A percentile compares a stretch with the other conserved stretches of the same genome.
Evolutionary conservation across 1,140 invertebrate genomes (phyloP).

Genomic region (Mycetomoellerius zeteki): DNA sequence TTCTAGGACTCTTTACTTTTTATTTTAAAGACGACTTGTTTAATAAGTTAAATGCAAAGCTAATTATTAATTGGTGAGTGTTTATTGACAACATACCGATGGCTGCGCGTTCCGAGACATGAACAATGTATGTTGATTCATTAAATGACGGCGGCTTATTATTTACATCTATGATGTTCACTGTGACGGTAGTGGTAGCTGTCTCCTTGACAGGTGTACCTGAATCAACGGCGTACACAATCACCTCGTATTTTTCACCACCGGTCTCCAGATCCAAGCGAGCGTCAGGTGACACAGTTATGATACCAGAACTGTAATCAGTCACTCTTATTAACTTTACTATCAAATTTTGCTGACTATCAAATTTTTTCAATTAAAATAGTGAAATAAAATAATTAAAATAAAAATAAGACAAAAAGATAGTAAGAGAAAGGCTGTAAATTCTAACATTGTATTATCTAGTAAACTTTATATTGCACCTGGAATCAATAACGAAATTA

Average conservation of each 20-base stretch:
- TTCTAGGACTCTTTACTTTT: not conserved
- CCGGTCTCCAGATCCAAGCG: slow-evolving; percentile 91
- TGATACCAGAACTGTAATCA: slow-evolving; percentile 89
- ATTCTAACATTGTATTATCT: not conserved
- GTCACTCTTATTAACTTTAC: slow-evolving; percentile 21
- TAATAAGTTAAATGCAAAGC: not conserved
- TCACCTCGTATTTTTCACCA: slow-evolving; percentile 90
- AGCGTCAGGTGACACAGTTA: slow-evolving; percentile 92
- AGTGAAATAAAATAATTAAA: slow-evolving; percentile 6
- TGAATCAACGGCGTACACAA: slow-evolving; percentile 91
- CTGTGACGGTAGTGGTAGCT: slow-evolving; percentile 91
- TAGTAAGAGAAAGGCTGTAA: not conserved
- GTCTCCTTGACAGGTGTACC: slow-evolving; percentile 92
- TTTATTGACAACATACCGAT: slow-evolving; percentile 84
- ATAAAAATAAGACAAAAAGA: not conserved
- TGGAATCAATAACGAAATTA: slow-evolving; percentile 92
- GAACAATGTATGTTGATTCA: slow-evolving; percentile 89
- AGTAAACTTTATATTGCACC: slow-evolving; percentile 82
- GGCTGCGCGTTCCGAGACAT: slow-evolving; percentile 91
- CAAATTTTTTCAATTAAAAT: not conserved
- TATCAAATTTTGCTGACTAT: not conserved
- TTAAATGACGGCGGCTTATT: slow-evolving; percentile 94
- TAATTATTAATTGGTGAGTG: slow-evolving; percentile 7
- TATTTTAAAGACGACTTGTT: not conserved
- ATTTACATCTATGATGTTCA: slow-evolving; percentile 93